Evolutionary conservation across 2,113 vertebrate genomes (phyloP).

Genomic region (Ceyx cyanopectus): DNA sequence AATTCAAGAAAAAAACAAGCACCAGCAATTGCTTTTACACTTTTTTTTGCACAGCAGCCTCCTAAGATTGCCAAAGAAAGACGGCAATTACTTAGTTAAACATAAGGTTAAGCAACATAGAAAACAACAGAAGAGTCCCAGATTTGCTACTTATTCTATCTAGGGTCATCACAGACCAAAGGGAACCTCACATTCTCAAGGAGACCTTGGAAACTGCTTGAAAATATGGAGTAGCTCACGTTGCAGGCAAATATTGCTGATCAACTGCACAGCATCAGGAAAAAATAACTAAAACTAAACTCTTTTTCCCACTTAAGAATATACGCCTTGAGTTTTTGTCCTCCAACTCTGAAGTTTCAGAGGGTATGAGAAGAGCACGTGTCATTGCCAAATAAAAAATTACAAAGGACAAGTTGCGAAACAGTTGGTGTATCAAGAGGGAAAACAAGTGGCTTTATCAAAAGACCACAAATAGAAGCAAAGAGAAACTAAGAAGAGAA

Average conservation of each 20-base stretch:
- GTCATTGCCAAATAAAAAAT: neutral
- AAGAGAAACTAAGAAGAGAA: slow-evolving; percentile 26
- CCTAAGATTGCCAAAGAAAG: neutral
- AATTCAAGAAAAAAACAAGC: neutral
- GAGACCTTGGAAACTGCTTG: neutral
- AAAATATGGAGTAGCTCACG: neutral
- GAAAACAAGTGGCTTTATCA: slow-evolving; percentile 2
- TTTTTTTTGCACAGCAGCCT: neutral
- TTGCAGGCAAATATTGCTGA: neutral
- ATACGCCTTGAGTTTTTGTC: neutral
- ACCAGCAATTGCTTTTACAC: neutral
- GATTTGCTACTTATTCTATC: neutral
- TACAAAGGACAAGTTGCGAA: slow-evolving; percentile 14
- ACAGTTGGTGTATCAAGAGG: neutral
- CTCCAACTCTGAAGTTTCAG: neutral
- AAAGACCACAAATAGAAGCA: slow-evolving; percentile 30
- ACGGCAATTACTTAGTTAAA: neutral
- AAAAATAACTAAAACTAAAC: slow-evolving; percentile 2
- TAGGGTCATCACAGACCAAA: neutral
- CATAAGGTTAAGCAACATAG: neutral
- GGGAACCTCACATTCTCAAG: neutral
- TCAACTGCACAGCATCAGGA: neutral
- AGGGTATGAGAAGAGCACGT: neutral
- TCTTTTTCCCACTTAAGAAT: neutral
- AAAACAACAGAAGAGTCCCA: neutral